phyloP scores from a whole-genome alignment of 2,888 invertebrate species.

The Drosophila subquinaria region DNA sequence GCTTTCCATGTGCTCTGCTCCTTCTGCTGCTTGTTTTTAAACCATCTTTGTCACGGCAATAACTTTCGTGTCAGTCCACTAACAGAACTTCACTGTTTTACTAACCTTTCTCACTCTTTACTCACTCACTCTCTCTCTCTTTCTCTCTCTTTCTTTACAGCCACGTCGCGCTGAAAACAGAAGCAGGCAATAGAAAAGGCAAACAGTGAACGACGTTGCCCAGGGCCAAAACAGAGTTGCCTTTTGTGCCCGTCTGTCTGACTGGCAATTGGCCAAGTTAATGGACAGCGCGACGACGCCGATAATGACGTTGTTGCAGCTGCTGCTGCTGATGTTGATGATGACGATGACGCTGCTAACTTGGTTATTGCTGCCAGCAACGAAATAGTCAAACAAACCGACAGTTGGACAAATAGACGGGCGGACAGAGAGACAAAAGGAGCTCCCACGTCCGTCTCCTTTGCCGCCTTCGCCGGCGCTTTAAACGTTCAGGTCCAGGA shows the following conservation, averaged over 20 bases:
- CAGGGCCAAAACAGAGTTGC: constrained; percentile 50
- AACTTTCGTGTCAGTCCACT: constrained; percentile 77
- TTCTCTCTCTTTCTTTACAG: constrained; percentile 53
- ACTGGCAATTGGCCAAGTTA: constrained; percentile 82
- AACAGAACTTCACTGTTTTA: constrained; percentile 60
- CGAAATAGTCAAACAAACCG: constrained; percentile 44
- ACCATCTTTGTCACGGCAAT: constrained; percentile 73
- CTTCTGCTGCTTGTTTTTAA: constrained; percentile 19
- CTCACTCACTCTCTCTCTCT: constrained; percentile 1
- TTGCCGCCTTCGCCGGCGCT: neutral
- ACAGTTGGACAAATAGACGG: constrained; percentile 22
- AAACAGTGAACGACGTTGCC: constrained; percentile 51
- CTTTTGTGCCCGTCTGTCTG: constrained; percentile 52
- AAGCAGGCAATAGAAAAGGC: constrained; percentile 57
- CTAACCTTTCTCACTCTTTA: constrained; percentile 8
- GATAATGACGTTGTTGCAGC: constrained; percentile 73
- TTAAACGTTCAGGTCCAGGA: neutral
- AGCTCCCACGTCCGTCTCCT: constrained; percentile 6
- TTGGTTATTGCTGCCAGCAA: constrained; percentile 75
- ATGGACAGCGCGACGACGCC: constrained; percentile 56
- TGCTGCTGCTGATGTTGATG: constrained; percentile 65
- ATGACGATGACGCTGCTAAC: constrained; percentile 77
- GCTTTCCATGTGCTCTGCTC: constrained; percentile 6
- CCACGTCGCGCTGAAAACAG: constrained; percentile 48
- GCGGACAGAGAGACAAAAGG: constrained; percentile 25